Evolutionary conservation across 1,140 invertebrate species (phyloP), one percentile per base, ranked within the genome.

Genomic region (Anastrepha obliqua): DNA sequence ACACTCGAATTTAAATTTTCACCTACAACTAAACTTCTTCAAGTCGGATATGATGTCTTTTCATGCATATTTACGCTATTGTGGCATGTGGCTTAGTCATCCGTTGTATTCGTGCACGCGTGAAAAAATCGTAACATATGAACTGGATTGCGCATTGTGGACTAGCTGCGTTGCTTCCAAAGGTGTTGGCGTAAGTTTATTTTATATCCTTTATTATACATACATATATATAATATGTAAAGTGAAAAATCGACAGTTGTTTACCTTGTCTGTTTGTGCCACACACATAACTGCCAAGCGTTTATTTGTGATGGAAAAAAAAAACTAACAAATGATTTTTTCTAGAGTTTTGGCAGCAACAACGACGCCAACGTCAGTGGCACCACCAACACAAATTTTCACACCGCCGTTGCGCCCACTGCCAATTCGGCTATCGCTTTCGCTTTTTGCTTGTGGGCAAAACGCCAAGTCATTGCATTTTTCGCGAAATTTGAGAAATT

Each of bases 401-500:
- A 81, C 20, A 81, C n/a, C 74, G 47, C 74, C 51, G 44, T 47
- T 17, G n/a, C 47, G 9, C 20, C 2, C 8, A 81, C 42, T 47
- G 47, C 47, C 74, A 78, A 78, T 78, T n/a, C 47, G 74, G n/a
- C 74, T 51, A 78, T 55, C 44, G 47, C 42, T 55, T 81, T 55
- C 55, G 20, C 20, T 8, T 3, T 11, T 29, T 51, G 74, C 74
- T 47, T 47, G 17, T 51, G 44, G 74, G 74, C 74, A 51, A 81
- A 81, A 81, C 47, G 74, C 74, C 74, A 81, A 81, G 74, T 81
- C 74, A 58, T 81, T 81, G 74, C 74, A 81, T 81, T 81, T 81
- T 55, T 81, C 74, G 74, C 74, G 47, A 81, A 81, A 81, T 81
- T 81, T 81, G 74, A 81, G 74, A 81, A 81, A 81, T 81, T 81